Base-by-base conservation (phyloP, 2,113 vertebrate genomes). In the Chloropsis cyanopogon region DNA sequence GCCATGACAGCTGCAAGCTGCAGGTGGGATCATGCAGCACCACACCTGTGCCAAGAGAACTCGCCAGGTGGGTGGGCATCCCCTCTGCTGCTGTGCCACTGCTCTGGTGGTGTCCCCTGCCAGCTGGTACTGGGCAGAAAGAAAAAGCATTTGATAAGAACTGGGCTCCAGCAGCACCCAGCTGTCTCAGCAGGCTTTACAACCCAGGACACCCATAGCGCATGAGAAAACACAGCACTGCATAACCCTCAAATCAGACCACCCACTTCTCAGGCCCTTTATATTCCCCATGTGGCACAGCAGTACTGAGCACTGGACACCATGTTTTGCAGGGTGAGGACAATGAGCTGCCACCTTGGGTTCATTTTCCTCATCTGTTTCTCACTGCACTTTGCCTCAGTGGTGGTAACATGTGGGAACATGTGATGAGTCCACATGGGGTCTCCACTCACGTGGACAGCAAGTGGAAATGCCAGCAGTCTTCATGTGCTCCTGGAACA, bases 31-130 rank as follows among this genome's bases (percentile, higher is more conserved):
- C 7, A 4, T 29, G 54, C 54, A 28, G 81, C 5, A 2, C 24
- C 14, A 0, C 7, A 25, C 25, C 59, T 29, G 44, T 69, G 60
- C 53, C 29, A 10, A 23, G n/a, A 28, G 44, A 46, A 44, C 2
- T 9, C 0, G 0, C 29, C 10, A 9, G 44, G 11, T 0, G 2
- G 22, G 60, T 8, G 44, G 64, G 28, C 15, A 37, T 65, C 41
- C 23, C 18, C 25, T 13, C n/a, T 10, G 31, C 11, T 4, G 49
- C 54, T 23, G 3, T 11, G 14, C 35, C 47, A 9, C 35, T 1
- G 2, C 64, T 25, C 3, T 0, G 8, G 10, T 9, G 24, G 46
- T 31, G 10, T 29, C 29, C 59, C 25, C 59, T 61, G 64, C 1
- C 0, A 16, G 50, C 11, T 12, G 14, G 11, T 6, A 28, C 23